These are phyloP conservation scores for Dissostichus mawsoni DNA, from an alignment of 2,113 vertebrate species.

Conservation along the genomic window DNA sequence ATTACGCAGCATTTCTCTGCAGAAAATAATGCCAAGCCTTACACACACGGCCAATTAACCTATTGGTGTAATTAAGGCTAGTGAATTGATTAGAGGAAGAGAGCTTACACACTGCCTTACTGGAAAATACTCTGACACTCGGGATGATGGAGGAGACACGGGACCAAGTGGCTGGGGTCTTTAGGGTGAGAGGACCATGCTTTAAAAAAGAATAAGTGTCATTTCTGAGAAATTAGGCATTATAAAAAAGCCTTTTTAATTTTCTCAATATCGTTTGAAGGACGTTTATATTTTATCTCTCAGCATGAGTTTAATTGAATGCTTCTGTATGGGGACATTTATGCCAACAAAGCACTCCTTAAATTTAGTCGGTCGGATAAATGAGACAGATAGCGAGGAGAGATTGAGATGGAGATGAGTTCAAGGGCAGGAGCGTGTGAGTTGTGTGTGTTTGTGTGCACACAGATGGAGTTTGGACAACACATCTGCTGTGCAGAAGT, in stretches of 20 bases:
- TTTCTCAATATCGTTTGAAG: slow-evolving; percentile 52
- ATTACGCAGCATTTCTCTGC: slow-evolving; percentile 65
- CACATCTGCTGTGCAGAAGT: slow-evolving; percentile 11
- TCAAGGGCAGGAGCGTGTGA: slow-evolving; percentile 14
- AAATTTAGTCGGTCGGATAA: slow-evolving; percentile 49
- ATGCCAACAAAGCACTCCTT: slow-evolving; percentile 75
- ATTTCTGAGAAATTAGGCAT: neutral
- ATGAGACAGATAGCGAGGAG: slow-evolving; percentile 46
- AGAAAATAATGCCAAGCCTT: slow-evolving; percentile 52
- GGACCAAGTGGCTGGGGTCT: neutral
- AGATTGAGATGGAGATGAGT: slow-evolving; percentile 45
- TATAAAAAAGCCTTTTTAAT: slow-evolving; percentile 49
- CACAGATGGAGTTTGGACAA: neutral
- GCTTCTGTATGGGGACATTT: slow-evolving; percentile 35
- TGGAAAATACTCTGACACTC: slow-evolving; percentile 69
- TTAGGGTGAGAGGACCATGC: slow-evolving; percentile 8
- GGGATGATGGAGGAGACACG: slow-evolving; percentile 45
- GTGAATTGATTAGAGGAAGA: slow-evolving; percentile 75
- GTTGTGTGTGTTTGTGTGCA: slow-evolving; percentile 14
- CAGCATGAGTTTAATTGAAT: slow-evolving; percentile 60
- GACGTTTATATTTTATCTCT: slow-evolving; percentile 58
- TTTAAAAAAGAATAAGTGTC: slow-evolving; percentile 41
- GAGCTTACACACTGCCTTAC: slow-evolving; percentile 66
- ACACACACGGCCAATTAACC: slow-evolving; percentile 76
- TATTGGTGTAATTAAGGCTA: slow-evolving; percentile 82